phyloP scores from a whole-genome alignment of 2,113 vertebrate species.

The Euleptes europaea region DNA sequence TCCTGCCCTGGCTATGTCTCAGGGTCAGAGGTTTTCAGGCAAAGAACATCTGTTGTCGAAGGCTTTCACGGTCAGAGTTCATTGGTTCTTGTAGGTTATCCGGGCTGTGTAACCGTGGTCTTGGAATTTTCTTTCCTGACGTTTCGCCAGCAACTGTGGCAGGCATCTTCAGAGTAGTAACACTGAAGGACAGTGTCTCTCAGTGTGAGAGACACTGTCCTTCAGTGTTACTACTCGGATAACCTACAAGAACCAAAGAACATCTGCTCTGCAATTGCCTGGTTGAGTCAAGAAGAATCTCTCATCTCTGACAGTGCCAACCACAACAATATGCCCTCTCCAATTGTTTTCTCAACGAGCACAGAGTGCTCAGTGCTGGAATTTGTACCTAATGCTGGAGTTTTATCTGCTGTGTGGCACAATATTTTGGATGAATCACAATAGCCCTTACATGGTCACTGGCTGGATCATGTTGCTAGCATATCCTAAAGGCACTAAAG shows the following conservation, averaged over 20 bases:
- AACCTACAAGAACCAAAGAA: no score
- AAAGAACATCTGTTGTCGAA: constrained; percentile 17
- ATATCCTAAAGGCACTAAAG: background rate
- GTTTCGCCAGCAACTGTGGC: no score
- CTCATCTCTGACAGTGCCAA: background rate
- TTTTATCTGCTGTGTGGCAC: background rate
- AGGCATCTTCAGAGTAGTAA: no score
- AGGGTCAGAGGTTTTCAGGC: background rate
- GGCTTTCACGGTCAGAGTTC: no score
- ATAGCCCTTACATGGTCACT: background rate
- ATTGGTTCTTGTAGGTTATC: no score
- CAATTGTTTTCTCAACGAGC: background rate
- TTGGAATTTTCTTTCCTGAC: no score
- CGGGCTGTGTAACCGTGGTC: no score
- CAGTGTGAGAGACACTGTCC: no score
- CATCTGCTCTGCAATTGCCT: constrained; percentile 10
- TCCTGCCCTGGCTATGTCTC: background rate
- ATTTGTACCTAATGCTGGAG: background rate
- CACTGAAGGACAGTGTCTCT: no score
- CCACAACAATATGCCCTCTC: background rate
- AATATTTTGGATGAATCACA: background rate
- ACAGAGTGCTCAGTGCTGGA: background rate
- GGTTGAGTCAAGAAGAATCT: background rate
- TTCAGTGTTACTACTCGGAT: no score
- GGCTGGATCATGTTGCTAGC: background rate